Percentiles rank a stretch among this genome's conserved stretches.
Conservation (phyloP, 2,113 vertebrate genomes). For the Mungos mungo region DNA sequence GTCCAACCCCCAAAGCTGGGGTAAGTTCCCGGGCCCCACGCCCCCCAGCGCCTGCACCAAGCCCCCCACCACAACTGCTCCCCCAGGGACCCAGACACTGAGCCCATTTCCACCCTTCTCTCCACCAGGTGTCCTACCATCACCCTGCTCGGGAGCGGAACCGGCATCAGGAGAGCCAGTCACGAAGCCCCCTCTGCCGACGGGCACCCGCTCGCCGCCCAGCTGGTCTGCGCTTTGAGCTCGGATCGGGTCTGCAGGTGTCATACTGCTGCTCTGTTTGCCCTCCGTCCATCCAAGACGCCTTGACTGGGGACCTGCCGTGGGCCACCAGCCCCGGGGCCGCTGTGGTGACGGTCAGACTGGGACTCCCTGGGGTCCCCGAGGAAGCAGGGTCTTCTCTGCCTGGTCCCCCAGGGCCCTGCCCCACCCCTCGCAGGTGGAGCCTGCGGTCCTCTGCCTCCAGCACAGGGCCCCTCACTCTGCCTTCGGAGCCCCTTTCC, state of each 20-base stretch:
- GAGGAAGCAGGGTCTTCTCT: not conserved
- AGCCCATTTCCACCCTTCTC: not conserved
- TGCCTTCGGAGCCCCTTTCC: not conserved
- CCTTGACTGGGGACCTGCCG: accelerated
- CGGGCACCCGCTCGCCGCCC: accelerated
- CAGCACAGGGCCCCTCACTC: not conserved
- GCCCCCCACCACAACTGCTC: no score
- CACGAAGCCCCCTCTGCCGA: accelerated
- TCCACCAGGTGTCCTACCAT: not conserved
- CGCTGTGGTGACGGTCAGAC: accelerated
- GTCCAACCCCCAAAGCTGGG: accelerated
- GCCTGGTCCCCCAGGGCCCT: not conserved
- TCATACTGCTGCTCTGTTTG: accelerated
- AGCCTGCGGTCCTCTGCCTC: not conserved
- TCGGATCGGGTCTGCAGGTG: accelerated
- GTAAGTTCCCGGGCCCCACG: accelerated
- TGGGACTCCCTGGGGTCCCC: not conserved
- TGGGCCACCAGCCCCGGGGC: not conserved
- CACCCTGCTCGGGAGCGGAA: not conserved
- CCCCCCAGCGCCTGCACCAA: no score
- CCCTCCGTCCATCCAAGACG: not conserved
- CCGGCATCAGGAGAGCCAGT: not conserved
- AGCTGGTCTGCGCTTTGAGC: accelerated
- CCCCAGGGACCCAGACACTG: not conserved
- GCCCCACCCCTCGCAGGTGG: accelerated